Evolutionary conservation across 2,888 invertebrate genomes (phyloP).

Genomic region (Salticus scenicus): DNA sequence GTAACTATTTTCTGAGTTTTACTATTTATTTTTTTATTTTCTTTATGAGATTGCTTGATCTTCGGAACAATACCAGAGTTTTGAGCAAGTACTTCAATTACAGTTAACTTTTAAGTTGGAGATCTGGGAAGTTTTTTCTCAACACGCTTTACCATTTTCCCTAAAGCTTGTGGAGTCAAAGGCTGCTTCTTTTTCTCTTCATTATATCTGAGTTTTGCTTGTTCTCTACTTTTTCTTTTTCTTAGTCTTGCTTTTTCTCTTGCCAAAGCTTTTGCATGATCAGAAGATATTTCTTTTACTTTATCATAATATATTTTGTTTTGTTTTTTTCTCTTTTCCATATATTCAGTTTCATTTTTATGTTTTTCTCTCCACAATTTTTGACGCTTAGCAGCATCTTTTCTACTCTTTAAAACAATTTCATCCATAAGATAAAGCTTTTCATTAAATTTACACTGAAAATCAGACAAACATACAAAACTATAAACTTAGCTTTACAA

Average conservation of each 20-base stretch:
- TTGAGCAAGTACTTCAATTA: conserved; percentile 3
- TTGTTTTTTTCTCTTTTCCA: background rate
- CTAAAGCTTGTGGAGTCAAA: background rate
- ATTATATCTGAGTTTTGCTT: background rate
- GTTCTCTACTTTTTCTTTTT: conserved; percentile 9
- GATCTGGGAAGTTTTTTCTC: conserved; percentile 3
- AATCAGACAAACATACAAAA: too few species aligned
- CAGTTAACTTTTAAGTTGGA: conserved; percentile 5
- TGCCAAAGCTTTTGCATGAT: too few species aligned
- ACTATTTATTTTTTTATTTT: background rate
- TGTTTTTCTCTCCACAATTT: background rate
- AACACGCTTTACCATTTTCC: background rate
- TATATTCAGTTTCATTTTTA: background rate
- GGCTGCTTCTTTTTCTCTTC: background rate
- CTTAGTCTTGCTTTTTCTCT: background rate
- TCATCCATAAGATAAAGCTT: too few species aligned
- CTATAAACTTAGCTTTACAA: too few species aligned
- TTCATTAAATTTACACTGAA: too few species aligned
- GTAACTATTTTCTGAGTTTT: conserved; percentile 5
- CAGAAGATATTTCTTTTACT: too few species aligned
- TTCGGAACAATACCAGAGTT: background rate
- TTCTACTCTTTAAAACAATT: too few species aligned
- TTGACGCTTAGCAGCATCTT: conserved; percentile 14
- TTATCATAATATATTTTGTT: too few species aligned
- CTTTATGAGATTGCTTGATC: background rate